Conservation (phyloP, 2,797 vertebrate genomes). For the Dallia pectoralis region DNA sequence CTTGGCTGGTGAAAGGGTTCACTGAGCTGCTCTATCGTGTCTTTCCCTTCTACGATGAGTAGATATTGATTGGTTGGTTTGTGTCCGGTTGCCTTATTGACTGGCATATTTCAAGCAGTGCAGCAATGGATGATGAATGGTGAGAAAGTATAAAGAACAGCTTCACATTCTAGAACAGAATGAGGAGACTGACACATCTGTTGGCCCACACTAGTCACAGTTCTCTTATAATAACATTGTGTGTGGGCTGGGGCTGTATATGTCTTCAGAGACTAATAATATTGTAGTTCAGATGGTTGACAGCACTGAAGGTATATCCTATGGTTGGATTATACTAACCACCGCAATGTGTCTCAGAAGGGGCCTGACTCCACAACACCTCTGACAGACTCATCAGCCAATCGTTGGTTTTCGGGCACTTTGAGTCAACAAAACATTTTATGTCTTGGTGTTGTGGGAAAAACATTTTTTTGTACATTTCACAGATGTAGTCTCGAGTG, state of each 20-base stretch:
- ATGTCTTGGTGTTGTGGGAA: neutral
- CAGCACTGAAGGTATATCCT: neutral
- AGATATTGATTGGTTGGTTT: neutral
- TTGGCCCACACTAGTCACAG: neutral
- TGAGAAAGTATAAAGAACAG: neutral
- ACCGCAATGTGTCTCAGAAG: neutral
- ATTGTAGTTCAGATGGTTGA: neutral
- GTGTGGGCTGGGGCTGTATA: neutral
- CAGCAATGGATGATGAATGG: neutral
- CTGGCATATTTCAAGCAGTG: neutral
- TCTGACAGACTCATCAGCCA: neutral
- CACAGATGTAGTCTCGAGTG: neutral
- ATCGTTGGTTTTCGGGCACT: neutral
- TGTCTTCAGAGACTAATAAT: neutral
- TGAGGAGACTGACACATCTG: neutral
- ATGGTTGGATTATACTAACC: too few species aligned
- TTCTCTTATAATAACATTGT: neutral
- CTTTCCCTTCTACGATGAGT: neutral
- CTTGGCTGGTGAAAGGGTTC: neutral
- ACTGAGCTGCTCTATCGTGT: neutral
- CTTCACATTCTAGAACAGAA: neutral
- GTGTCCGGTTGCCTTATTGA: neutral
- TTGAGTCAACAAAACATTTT: neutral
- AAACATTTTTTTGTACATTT: neutral
- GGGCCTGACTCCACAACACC: neutral